Evolutionary conservation across 2,113 vertebrate genomes (phyloP).

Genomic region (Leptodactylus fuscus): DNA sequence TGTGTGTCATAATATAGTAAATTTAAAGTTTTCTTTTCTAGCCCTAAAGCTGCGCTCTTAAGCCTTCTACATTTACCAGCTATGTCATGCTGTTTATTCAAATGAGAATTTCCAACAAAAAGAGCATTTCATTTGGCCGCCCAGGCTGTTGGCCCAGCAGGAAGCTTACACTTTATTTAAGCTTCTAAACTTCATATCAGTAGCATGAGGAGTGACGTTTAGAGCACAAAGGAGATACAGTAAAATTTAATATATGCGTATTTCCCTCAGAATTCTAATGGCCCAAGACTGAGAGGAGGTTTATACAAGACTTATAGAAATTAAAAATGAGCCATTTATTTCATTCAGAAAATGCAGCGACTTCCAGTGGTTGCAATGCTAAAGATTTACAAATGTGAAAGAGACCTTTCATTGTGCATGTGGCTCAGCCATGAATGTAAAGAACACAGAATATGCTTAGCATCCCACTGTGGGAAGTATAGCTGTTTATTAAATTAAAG

Average conservation of each 20-base stretch:
- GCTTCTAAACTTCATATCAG: slow-evolving; percentile 72
- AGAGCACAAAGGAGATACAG: slow-evolving; percentile 75
- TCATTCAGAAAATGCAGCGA: slow-evolving; percentile 76
- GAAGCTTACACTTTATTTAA: slow-evolving; percentile 69
- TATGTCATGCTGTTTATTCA: slow-evolving; percentile 76
- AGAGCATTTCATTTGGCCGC: slow-evolving; percentile 69
- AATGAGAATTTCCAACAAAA: slow-evolving; percentile 73
- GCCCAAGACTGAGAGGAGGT: slow-evolving; percentile 67
- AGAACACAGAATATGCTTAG: slow-evolving; percentile 54
- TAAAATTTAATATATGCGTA: slow-evolving; percentile 76
- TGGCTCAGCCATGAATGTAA: slow-evolving; percentile 67
- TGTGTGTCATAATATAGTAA: slow-evolving; percentile 34
- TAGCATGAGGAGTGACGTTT: slow-evolving; percentile 68
- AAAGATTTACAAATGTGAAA: slow-evolving; percentile 73
- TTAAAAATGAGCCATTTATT: slow-evolving; percentile 76
- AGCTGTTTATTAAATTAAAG: neutral
- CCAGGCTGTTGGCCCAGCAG: slow-evolving; percentile 70
- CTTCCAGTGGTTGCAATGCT: slow-evolving; percentile 69
- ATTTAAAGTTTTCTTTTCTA: slow-evolving; percentile 49
- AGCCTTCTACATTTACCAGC: slow-evolving; percentile 72
- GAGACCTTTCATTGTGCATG: slow-evolving; percentile 77
- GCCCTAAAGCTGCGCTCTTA: slow-evolving; percentile 58
- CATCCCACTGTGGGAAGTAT: slow-evolving; percentile 7
- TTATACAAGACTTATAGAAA: slow-evolving; percentile 72
- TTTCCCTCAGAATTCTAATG: slow-evolving; percentile 73